These are phyloP conservation scores for Zelostemma sp. DNA, from an alignment of 1,140 invertebrate genomes.

Conservation along the genomic window DNA sequence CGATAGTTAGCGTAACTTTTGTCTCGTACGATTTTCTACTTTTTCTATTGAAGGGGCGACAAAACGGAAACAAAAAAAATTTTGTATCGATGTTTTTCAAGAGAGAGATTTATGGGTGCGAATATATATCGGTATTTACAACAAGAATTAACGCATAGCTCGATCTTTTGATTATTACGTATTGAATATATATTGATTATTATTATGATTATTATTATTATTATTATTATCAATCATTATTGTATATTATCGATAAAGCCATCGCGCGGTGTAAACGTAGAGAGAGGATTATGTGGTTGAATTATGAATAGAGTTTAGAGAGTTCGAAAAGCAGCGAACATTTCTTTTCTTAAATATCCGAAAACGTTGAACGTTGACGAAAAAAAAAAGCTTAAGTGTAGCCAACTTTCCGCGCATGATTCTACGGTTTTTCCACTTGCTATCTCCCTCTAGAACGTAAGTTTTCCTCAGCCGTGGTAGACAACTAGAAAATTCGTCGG, in stretches of 20 bases:
- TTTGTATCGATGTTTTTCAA: slow-evolving; percentile 61
- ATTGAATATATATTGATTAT: slow-evolving; percentile 34
- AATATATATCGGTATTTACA: slow-evolving; percentile 29
- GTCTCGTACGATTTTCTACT: slow-evolving; percentile 53
- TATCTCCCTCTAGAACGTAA: slow-evolving; percentile 50
- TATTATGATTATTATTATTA: too few species aligned
- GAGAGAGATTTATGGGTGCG: slow-evolving; percentile 58
- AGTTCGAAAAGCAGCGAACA: slow-evolving; percentile 11
- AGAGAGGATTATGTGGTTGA: slow-evolving; percentile 66
- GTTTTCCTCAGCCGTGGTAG: slow-evolving; percentile 68
- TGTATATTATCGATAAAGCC: slow-evolving; percentile 38
- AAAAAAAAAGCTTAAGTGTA: slow-evolving; percentile 24
- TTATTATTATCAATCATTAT: slow-evolving; percentile 27
- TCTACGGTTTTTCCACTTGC: too few species aligned
- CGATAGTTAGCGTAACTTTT: slow-evolving; percentile 46
- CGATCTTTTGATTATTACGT: slow-evolving; percentile 45
- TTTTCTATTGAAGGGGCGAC: slow-evolving; percentile 13
- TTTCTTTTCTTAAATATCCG: neutral
- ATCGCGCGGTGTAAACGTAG: slow-evolving; percentile 51
- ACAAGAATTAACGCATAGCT: slow-evolving; percentile 36
- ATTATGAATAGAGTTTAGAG: slow-evolving; percentile 69
- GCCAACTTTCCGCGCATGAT: too few species aligned
- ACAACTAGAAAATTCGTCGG: slow-evolving; percentile 58
- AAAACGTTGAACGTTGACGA: slow-evolving; percentile 11
- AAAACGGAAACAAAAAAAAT: slow-evolving; percentile 32